phyloP scores from a whole-genome alignment of 1,140 invertebrate species.

The Eriocheir sinensis region DNA sequence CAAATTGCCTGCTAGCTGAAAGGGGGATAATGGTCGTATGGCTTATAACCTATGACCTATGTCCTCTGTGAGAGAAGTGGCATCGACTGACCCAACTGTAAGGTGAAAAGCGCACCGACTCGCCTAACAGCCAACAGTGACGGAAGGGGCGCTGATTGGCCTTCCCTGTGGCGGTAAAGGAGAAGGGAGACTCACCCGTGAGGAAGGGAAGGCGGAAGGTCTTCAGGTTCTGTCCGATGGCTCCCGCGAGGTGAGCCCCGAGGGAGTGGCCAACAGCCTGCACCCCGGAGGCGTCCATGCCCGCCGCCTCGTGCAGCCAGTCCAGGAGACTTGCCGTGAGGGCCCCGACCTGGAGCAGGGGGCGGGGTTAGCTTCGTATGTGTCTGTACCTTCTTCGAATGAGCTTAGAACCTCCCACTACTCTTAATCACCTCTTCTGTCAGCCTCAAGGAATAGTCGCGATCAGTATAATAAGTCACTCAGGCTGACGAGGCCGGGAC shows the following conservation, averaged over 20 bases:
- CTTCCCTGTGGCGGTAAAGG: background rate
- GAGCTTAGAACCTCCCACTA: too few species aligned
- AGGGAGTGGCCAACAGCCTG: conserved; percentile 60
- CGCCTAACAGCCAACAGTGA: too few species aligned
- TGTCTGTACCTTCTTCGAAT: too few species aligned
- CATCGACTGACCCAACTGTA: too few species aligned
- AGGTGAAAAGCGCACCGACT: too few species aligned
- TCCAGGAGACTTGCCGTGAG: conserved; percentile 56
- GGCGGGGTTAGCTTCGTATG: background rate
- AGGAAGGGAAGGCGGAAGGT: conserved; percentile 6
- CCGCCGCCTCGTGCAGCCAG: conserved; percentile 39
- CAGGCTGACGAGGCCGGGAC: too few species aligned
- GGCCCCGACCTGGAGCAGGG: background rate
- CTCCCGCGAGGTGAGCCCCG: conserved; percentile 60
- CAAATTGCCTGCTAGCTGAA: too few species aligned
- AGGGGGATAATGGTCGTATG: too few species aligned
- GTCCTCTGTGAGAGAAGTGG: too few species aligned
- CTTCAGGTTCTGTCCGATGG: conserved; percentile 9
- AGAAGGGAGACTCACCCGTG: background rate
- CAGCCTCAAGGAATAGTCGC: background rate
- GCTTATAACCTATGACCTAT: too few species aligned
- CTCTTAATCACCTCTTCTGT: background rate
- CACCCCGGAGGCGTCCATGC: conserved; percentile 2
- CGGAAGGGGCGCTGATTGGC: too few species aligned
- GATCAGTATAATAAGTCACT: too few species aligned